A percentile compares a stretch with the other conserved stretches of the same genome.
These are phyloP conservation scores for Tetragnatha montana DNA, from an alignment of 2,888 invertebrate genomes.

Conservation along the genomic window DNA sequence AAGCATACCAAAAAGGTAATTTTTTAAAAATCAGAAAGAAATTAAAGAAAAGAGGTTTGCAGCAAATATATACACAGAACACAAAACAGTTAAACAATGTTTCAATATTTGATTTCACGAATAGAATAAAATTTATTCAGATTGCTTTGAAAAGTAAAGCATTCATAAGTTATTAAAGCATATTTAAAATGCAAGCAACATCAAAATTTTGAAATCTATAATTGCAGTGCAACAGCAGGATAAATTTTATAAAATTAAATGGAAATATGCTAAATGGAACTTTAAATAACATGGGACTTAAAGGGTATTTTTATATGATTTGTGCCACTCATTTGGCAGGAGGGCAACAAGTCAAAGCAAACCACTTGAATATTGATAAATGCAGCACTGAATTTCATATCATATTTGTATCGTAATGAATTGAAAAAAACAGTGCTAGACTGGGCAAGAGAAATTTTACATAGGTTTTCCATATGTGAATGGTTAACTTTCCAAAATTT, in stretches of 20 bases:
- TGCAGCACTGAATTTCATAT: too few species aligned
- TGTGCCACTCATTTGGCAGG: slow-evolving; percentile 71
- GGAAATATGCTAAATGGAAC: background rate
- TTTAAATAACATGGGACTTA: slow-evolving; percentile 58
- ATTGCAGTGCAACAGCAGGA: slow-evolving; percentile 15
- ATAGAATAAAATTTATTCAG: background rate
- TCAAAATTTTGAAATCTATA: slow-evolving; percentile 2
- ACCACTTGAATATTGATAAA: background rate
- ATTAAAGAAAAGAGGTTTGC: slow-evolving; percentile 47
- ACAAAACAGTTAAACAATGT: background rate
- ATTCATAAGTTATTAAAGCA: background rate
- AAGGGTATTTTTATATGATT: slow-evolving; percentile 63
- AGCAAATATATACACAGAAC: slow-evolving; percentile 24
- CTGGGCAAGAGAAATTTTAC: too few species aligned
- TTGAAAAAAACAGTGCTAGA: too few species aligned
- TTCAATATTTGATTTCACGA: too few species aligned
- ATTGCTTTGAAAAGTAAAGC: background rate
- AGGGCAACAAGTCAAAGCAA: slow-evolving; percentile 49
- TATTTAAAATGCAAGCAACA: slow-evolving; percentile 10
- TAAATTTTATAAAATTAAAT: slow-evolving; percentile 18
- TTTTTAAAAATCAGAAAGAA: background rate
- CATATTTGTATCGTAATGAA: too few species aligned
- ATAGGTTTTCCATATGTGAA: too few species aligned
- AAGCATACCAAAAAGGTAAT: slow-evolving; percentile 1
- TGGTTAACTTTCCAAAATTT: too few species aligned